Evolutionary conservation across 2,888 invertebrate species (phyloP).

Genomic region (Lottia gigantea): DNA sequence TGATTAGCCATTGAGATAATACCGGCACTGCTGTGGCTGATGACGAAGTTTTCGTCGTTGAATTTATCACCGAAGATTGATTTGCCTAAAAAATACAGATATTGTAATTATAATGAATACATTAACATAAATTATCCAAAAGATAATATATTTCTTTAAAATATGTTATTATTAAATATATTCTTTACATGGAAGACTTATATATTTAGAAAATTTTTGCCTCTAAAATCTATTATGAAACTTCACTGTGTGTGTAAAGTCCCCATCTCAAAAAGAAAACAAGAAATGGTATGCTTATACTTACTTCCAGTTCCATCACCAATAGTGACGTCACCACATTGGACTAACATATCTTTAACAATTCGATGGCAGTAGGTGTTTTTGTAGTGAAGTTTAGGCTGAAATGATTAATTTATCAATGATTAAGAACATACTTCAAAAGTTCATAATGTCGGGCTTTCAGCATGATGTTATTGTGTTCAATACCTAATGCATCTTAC

Average conservation of each 20-base stretch:
- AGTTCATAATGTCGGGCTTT: too few relatives aligned
- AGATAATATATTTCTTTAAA: too few relatives aligned
- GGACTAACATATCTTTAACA: conserved; percentile 67
- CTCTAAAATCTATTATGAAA: too few relatives aligned
- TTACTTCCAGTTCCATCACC: conserved; percentile 67
- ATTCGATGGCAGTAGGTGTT: conserved; percentile 63
- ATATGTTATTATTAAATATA: too few relatives aligned
- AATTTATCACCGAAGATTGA: conserved; percentile 67
- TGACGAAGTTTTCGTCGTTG: conserved; percentile 65
- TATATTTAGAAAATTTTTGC: too few relatives aligned
- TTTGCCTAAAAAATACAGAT: conserved; percentile 44
- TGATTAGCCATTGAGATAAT: conserved; percentile 69
- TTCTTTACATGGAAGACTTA: too few relatives aligned
- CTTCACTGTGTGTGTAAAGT: too few relatives aligned
- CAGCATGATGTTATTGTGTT: too few relatives aligned
- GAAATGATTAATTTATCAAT: conserved; percentile 22
- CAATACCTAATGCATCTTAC: too few relatives aligned
- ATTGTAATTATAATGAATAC: neutral
- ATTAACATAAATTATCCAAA: neutral
- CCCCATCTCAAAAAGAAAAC: too few relatives aligned
- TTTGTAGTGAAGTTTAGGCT: conserved; percentile 58
- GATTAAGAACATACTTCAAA: too few relatives aligned
- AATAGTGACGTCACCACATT: conserved; percentile 67
- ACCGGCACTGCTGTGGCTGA: conserved; percentile 64
- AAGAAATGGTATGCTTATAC: conserved; percentile 15